Percentiles rank a stretch among this genome's conserved stretches.
Evolutionary conservation across 1,140 invertebrate genomes (phyloP).

Genomic region (Samia ricini): DNA sequence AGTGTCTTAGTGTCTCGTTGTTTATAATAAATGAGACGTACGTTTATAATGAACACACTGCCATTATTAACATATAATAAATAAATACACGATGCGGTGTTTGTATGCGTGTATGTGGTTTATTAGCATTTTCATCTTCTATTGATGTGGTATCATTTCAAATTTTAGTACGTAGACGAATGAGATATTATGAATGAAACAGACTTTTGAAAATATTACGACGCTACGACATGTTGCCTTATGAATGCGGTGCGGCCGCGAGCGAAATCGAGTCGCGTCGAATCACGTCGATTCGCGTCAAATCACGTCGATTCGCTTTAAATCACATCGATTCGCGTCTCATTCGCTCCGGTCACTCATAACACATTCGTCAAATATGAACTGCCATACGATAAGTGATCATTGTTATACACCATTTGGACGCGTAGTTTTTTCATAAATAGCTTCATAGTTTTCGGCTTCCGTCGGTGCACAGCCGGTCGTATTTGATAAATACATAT

Average conservation of each 20-base stretch:
- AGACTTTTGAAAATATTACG: slow-evolving; percentile 32
- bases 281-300: background rate
- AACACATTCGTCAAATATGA: slow-evolving; percentile 66
- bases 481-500: slow-evolving; percentile 71
- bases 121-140: slow-evolving; percentile 11
- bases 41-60: slow-evolving; percentile 65
- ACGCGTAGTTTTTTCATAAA: slow-evolving; percentile 57
- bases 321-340: slow-evolving; percentile 5
- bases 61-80: slow-evolving; percentile 65
- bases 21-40: slow-evolving; percentile 39
- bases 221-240: slow-evolving; percentile 67
- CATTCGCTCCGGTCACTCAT: slow-evolving; percentile 33
- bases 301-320: background rate
- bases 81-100: slow-evolving; percentile 50
- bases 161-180: background rate
- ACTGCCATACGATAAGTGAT: slow-evolving; percentile 75
- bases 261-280: slow-evolving; percentile 10
- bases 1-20: slow-evolving; percentile 65
- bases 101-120: slow-evolving; percentile 39
- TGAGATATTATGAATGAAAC: background rate
- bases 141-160: background rate
- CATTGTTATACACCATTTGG: slow-evolving; percentile 66
- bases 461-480: slow-evolving; percentile 71
- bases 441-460: slow-evolving; percentile 69
- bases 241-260: slow-evolving; percentile 50